These are phyloP conservation scores for Mamestra configurata DNA, from an alignment of 1,140 invertebrate species.

Conservation along the genomic window DNA sequence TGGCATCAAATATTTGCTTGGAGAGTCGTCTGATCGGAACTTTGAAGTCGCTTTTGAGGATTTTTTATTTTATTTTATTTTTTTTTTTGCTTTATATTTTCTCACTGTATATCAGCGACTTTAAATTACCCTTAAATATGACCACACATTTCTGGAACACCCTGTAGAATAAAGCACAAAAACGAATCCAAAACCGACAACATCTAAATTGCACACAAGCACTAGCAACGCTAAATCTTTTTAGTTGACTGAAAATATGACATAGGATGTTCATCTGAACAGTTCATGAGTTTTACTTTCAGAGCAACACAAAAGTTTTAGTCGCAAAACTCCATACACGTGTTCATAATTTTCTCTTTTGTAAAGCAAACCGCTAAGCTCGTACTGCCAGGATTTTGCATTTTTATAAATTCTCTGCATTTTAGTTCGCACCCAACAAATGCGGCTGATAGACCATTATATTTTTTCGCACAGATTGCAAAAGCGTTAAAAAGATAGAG, in stretches of 20 bases:
- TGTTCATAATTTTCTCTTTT: conserved; percentile 34
- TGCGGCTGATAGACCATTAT: conserved; percentile 24
- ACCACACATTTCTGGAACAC: no score
- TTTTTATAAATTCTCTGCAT: conserved; percentile 29
- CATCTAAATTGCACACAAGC: neutral
- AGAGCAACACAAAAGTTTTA: conserved; percentile 19
- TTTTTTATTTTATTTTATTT: no score
- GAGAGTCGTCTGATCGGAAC: no score
- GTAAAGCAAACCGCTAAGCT: conserved; percentile 27
- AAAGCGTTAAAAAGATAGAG: conserved; percentile 30
- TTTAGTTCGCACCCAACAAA: conserved; percentile 27
- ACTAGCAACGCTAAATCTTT: neutral
- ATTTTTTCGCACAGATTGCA: conserved; percentile 27
- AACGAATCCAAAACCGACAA: neutral
- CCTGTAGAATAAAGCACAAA: no score
- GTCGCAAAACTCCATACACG: conserved; percentile 4
- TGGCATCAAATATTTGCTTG: no score
- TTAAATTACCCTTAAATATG: no score
- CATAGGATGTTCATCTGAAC: neutral
- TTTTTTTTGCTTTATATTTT: no score
- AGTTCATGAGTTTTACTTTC: conserved; percentile 22
- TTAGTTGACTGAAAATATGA: neutral
- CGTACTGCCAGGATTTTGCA: conserved; percentile 14
- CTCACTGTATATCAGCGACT: no score
- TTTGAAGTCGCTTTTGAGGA: no score